Evolutionary conservation across 1,140 invertebrate genomes (phyloP), one percentile per base, ranked within the genome.

Genomic region (Lutraria rhynchaena): DNA sequence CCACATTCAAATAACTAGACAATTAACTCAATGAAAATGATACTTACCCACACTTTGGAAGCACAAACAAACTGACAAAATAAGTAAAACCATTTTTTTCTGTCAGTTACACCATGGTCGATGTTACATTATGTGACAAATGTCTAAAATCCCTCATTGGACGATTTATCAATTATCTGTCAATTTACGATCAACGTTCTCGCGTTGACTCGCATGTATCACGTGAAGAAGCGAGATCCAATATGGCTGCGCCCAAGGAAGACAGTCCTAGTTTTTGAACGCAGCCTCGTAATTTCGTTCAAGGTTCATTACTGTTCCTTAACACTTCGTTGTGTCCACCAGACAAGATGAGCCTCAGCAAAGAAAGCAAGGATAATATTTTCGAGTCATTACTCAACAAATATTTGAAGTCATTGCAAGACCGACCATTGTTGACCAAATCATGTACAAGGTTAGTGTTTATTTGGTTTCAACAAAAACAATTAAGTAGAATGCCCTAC

Each of bases 171-270:
- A 70, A 69, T 80, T 60, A 80, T 31, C 49, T 80, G 37, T 80
- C 65, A 69, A 69, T 58, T 58, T 44, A 63, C 63, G 24, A 49
- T 35, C 15, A 37, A 13, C 17, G 51, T 17, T 73, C 55, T 51
- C 78, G 41, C 67, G 24, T 31, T 5, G 4, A 19, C 9, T 46
- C 37, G 37, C 44, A 13, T 35, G 3, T 53, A 17, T 22, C 57
- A 58, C 83, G 87, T 73, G 46, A 83, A 22, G 63, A 53, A 35
- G 27, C 86, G 86, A 85, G 82, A 87, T 67, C n/a, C 76, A 86
- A 84, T 15, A 86, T 88, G 85, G 82, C 83, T 73, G 76, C 81
- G 80, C 73, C 85, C 83, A 78, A 63, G 63, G 33, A 17, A 57
- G 19, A 55, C 17, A 27, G 76, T 69, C 53, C 76, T 63, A 69